A percentile compares a stretch with the other conserved stretches of the same genome.
phyloP scores from a whole-genome alignment of 2,888 invertebrate genomes.

The Harmothoe impar region DNA sequence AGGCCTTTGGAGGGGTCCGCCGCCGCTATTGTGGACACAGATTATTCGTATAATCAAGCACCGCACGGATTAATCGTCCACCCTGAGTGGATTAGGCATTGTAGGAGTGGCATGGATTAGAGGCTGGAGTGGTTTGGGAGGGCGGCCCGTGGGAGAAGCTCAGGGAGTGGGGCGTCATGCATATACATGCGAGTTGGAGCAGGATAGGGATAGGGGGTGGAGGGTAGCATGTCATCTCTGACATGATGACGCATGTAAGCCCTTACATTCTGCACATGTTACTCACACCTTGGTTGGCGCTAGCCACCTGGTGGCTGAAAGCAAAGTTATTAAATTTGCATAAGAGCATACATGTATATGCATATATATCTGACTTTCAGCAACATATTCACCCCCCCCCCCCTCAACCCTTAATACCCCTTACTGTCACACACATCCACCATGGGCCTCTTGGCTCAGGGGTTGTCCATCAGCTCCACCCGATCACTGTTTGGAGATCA shows the following conservation, averaged over 20 bases:
- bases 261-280: too few species aligned
- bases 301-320: too few species aligned
- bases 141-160: not conserved
- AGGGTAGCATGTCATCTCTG: not conserved
- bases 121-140: not conserved
- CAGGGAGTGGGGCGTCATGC: too few species aligned
- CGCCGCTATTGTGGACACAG: slow-evolving; percentile 27
- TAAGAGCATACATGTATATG: too few species aligned
- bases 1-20: too few species aligned
- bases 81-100: slow-evolving; percentile 37
- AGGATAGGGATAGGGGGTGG: not conserved
- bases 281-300: too few species aligned
- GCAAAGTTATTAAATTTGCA: too few species aligned
- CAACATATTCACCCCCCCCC: not conserved
- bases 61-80: not conserved
- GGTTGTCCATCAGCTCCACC: not conserved
- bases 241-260: not conserved
- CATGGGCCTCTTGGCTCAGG: not conserved
- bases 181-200: too few species aligned
- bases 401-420: not conserved
- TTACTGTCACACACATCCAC: not conserved
- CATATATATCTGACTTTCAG: too few species aligned
- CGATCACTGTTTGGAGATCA: not conserved
- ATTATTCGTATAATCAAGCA: slow-evolving; percentile 33
- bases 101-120: slow-evolving; percentile 33